These are phyloP conservation scores for Allacma fusca DNA, from an alignment of 2,888 invertebrate genomes.

Conservation along the genomic window DNA sequence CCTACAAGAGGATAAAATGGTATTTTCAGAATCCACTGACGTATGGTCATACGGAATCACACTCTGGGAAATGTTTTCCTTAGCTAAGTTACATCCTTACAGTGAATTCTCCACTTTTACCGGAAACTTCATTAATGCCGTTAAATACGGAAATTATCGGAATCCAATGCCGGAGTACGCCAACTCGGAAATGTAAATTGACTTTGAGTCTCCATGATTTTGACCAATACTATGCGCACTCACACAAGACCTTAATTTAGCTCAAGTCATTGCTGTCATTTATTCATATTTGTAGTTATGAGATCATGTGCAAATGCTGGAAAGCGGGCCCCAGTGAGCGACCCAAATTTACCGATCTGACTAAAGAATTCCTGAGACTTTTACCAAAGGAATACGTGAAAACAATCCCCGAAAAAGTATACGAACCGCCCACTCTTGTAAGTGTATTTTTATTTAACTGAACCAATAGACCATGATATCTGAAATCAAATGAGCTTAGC, in stretches of 20 bases:
- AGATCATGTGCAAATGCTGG: neutral
- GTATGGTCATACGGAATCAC: neutral
- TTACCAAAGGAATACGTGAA: too few species aligned
- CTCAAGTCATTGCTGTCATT: too few species aligned
- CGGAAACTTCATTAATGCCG: neutral
- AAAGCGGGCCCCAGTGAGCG: neutral
- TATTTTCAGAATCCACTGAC: neutral
- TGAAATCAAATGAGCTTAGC: too few species aligned
- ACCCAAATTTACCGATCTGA: neutral
- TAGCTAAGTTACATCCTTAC: neutral
- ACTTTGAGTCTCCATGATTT: neutral
- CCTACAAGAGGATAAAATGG: neutral
- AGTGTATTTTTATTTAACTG: too few species aligned
- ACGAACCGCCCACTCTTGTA: too few species aligned
- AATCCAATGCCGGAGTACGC: neutral
- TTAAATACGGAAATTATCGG: neutral
- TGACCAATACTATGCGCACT: too few species aligned
- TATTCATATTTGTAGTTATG: too few species aligned
- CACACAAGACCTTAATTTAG: too few species aligned
- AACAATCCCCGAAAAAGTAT: too few species aligned
- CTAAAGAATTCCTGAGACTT: too few species aligned
- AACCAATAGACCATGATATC: too few species aligned
- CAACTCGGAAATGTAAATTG: neutral
- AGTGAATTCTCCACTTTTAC: neutral
- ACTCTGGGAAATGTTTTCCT: constrained; percentile 1